Conservation (phyloP, 2,113 vertebrate genomes). For the Suricata suricatta region DNA sequence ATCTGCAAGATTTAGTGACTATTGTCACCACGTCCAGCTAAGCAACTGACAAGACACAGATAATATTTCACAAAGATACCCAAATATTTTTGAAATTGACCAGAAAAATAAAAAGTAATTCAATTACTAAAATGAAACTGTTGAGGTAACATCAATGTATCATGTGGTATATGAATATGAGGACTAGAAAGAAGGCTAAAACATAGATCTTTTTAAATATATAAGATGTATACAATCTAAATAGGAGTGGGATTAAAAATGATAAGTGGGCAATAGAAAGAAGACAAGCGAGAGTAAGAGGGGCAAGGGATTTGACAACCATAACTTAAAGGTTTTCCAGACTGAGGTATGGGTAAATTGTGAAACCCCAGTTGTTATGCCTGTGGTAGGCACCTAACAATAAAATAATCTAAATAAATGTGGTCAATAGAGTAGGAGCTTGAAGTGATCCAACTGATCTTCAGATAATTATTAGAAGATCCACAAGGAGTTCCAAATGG, state of each 20-base stretch:
- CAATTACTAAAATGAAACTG: background rate
- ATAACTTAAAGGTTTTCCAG: background rate
- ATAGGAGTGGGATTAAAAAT: background rate
- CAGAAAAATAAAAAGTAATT: background rate
- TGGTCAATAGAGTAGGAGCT: background rate
- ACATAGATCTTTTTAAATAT: background rate
- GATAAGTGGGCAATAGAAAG: background rate
- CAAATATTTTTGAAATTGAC: background rate
- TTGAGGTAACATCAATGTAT: background rate
- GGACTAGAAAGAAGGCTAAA: background rate
- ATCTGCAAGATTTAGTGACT: background rate
- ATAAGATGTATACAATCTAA: background rate
- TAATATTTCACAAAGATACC: background rate
- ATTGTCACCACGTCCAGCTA: background rate
- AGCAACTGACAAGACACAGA: background rate
- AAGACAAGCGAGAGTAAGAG: background rate
- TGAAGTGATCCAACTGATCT: background rate
- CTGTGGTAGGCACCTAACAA: background rate
- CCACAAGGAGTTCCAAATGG: background rate
- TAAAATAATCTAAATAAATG: background rate
- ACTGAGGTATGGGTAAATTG: background rate
- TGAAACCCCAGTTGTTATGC: background rate
- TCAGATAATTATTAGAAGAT: background rate
- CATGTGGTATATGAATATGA: background rate
- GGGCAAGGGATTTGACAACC: background rate